Evolutionary conservation across 2,113 vertebrate species (phyloP).

Genomic region (Acrocephalus kingi): DNA sequence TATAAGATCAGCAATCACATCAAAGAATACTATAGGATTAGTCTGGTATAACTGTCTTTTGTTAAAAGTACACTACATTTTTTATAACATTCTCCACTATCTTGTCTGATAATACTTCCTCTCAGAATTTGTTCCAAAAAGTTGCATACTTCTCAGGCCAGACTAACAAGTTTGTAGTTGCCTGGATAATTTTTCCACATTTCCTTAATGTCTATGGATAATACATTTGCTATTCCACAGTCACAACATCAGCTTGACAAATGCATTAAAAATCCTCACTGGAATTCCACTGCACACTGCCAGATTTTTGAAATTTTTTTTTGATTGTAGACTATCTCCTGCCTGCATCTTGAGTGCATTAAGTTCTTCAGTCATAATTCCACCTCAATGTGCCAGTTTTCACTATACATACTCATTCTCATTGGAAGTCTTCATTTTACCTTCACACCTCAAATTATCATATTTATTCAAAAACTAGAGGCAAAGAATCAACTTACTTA

Average conservation of each 20-base stretch:
- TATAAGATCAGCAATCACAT: slow-evolving; percentile 7
- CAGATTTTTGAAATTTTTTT: neutral
- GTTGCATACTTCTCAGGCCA: slow-evolving; percentile 14
- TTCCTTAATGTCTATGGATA: slow-evolving; percentile 30
- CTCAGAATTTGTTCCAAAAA: slow-evolving; percentile 24
- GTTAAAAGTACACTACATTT: neutral
- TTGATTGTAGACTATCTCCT: neutral
- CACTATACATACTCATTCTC: neutral
- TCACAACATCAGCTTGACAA: slow-evolving; percentile 46
- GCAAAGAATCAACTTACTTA: neutral
- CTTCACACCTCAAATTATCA: neutral
- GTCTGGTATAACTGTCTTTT: neutral
- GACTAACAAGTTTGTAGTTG: slow-evolving; percentile 35
- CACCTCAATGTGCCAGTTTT: neutral
- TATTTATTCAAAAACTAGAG: slow-evolving; percentile 1
- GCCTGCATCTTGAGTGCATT: neutral
- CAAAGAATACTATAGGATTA: slow-evolving; percentile 16
- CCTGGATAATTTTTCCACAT: slow-evolving; percentile 8
- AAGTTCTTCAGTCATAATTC: neutral
- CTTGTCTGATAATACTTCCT: slow-evolving; percentile 9
- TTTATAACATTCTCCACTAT: slow-evolving; percentile 22
- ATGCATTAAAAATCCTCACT: slow-evolving; percentile 12
- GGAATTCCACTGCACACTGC: slow-evolving; percentile 13
- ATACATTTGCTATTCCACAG: slow-evolving; percentile 15
- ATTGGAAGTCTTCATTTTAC: neutral